These are phyloP conservation scores for Brienomyrus longianalis DNA, from an alignment of 2,113 vertebrate species.

Conservation along the genomic window DNA sequence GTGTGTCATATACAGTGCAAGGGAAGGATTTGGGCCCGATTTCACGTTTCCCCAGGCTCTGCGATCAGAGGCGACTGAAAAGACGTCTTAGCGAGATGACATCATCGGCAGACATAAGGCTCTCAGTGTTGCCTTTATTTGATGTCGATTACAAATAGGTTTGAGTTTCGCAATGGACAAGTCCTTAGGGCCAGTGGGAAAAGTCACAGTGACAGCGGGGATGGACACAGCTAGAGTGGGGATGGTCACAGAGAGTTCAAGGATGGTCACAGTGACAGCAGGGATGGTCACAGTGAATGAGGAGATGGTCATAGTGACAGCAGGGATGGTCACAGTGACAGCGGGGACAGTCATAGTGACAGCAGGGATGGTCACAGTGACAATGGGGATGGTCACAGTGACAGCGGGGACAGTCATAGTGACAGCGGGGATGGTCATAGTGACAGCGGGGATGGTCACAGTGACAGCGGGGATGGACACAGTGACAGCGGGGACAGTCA, in stretches of 20 bases:
- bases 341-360: background rate
- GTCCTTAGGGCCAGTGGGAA: constrained; percentile 33
- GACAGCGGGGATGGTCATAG: no score
- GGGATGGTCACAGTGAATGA: background rate
- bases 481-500: constrained; percentile 23
- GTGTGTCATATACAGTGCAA: background rate
- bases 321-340: background rate
- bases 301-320: background rate
- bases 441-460: no score
- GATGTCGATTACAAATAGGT: constrained; percentile 36
- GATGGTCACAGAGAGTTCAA: background rate
- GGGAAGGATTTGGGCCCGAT: background rate
- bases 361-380: background rate
- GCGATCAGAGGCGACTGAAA: constrained; percentile 30
- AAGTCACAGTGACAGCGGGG: constrained; percentile 15
- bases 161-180: constrained; percentile 36
- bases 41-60: background rate
- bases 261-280: background rate
- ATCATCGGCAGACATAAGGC: constrained; percentile 23
- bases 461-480: no score
- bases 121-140: constrained; percentile 3
- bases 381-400: background rate
- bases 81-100: constrained; percentile 18
- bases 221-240: background rate
- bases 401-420: no score